These are phyloP conservation scores for Chaetogeoica ovagalla DNA, from an alignment of 2,888 invertebrate genomes.

Conservation along the genomic window DNA sequence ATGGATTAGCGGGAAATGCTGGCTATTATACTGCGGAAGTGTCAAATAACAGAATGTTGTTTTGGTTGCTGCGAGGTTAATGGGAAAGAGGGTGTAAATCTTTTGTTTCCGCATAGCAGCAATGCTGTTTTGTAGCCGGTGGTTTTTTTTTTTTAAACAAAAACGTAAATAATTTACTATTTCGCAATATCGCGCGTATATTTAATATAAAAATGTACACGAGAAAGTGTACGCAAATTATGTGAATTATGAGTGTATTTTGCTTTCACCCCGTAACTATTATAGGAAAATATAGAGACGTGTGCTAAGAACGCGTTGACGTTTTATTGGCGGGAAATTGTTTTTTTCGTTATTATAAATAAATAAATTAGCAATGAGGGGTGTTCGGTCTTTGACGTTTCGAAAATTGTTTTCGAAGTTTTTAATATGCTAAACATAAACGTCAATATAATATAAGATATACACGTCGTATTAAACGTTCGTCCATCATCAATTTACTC, in stretches of 20 bases:
- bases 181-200: background rate
- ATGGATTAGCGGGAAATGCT: conserved; percentile 20
- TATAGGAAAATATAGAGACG: too few species aligned
- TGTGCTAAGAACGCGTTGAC: too few species aligned
- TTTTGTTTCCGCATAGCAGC: conserved; percentile 8
- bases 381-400: too few species aligned
- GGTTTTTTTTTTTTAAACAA: background rate
- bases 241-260: background rate
- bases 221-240: background rate
- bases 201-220: background rate
- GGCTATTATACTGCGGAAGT: conserved; percentile 21
- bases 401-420: too few species aligned
- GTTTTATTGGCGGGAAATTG: too few species aligned
- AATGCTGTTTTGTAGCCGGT: background rate
- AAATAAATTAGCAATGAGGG: too few species aligned
- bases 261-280: too few species aligned
- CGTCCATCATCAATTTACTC: too few species aligned
- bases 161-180: background rate
- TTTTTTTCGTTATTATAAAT: too few species aligned
- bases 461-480: too few species aligned
- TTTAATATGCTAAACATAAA: too few species aligned
- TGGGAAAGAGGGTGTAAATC: conserved; percentile 32
- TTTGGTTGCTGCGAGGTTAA: background rate
- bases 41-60: conserved; percentile 30
- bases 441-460: too few species aligned